phyloP scores from a whole-genome alignment of 1,140 invertebrate species.

The Drosophila nigromelanica region DNA sequence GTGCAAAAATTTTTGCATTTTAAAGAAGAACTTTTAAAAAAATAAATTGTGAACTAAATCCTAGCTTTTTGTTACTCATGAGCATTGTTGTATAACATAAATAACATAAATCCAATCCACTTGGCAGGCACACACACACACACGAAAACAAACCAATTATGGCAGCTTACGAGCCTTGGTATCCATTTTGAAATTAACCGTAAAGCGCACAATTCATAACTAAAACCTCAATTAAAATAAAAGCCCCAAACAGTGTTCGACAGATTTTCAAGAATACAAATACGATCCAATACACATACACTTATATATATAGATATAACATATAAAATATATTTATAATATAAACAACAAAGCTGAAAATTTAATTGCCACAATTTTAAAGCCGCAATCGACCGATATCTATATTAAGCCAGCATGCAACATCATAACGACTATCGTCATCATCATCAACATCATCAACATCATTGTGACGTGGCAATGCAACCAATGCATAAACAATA shows the following conservation, averaged over 20 bases:
- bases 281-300: neutral
- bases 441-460: constrained; percentile 4
- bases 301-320: constrained; percentile 11
- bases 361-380: constrained; percentile 64
- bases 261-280: constrained; percentile 16
- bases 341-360: constrained; percentile 30
- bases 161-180: constrained; percentile 26
- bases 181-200: constrained; percentile 42
- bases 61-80: neutral
- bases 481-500: constrained; percentile 72
- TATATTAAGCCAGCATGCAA: constrained; percentile 1
- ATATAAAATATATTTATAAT: constrained; percentile 20
- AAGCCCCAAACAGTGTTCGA: constrained; percentile 16
- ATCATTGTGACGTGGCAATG: constrained; percentile 37
- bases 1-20: neutral
- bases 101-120: constrained; percentile 32
- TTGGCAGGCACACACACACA: constrained; percentile 6
- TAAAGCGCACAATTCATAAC: constrained; percentile 47
- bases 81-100: constrained; percentile 12
- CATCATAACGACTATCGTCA: constrained; percentile 17
- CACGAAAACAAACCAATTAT: constrained; percentile 45
- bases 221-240: constrained; percentile 51
- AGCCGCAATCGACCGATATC: constrained; percentile 37
- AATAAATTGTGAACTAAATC: neutral
- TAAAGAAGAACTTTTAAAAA: neutral